A percentile compares a stretch with the other conserved stretches of the same genome.
Conservation (phyloP, 2,888 invertebrate genomes). For the Ecdyonurus torrentis region DNA sequence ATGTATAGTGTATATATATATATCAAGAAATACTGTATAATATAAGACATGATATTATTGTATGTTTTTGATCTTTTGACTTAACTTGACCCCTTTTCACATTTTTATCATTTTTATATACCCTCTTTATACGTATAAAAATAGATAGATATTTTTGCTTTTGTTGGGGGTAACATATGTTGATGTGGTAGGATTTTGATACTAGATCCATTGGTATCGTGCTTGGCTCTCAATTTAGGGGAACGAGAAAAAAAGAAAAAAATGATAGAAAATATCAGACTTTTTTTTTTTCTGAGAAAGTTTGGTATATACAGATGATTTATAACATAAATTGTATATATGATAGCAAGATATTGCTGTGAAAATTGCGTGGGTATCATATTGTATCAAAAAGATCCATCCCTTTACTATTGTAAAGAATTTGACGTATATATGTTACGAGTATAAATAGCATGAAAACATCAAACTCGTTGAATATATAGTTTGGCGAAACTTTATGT, state of each 20-base stretch:
- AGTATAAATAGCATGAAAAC: no score
- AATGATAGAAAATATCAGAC: background rate
- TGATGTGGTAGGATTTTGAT: background rate
- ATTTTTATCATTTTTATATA: background rate
- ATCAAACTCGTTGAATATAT: no score
- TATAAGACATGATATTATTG: background rate
- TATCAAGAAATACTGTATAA: no score
- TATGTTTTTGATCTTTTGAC: background rate
- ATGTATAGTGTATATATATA: no score
- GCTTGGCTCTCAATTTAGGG: background rate
- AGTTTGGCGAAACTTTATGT: no score
- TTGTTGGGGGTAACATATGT: background rate
- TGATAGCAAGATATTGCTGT: no score
- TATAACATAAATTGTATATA: background rate
- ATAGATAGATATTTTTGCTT: no score
- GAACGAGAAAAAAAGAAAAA: background rate
- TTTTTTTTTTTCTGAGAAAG: no score
- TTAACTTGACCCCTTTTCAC: background rate
- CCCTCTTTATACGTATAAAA: background rate
- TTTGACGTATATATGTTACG: no score
- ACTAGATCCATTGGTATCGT: background rate
- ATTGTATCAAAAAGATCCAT: no score
- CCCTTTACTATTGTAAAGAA: no score
- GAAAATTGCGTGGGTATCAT: no score
- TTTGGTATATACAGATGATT: background rate